Evolutionary conservation across 1,140 invertebrate species (phyloP), one percentile per base, ranked within the genome.

Genomic region (Cecropterus lyciades): DNA sequence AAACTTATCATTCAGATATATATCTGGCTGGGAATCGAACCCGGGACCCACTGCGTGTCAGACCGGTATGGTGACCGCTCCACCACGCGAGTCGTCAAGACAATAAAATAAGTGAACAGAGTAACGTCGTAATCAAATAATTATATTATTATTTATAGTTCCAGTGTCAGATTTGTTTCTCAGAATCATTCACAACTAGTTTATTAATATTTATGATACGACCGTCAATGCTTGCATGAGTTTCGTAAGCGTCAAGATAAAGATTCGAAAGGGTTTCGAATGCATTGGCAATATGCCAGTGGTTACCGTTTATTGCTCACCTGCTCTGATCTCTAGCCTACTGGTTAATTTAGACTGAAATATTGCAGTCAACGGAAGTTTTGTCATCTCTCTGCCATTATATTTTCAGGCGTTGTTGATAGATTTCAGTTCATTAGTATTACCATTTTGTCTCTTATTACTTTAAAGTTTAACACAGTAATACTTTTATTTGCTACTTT

Each of bases 151-250:
- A 24, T 33, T 33, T 33, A 33, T 33, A 33, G 9, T 7, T 33
- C 3, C 30, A 33, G 30, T 33, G 30, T 33, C 30, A 33, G 30
- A 33, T 33, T 33, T 60, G 27, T 49, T 30, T 16, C 24, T 48
- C 43, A 51, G 42, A 46, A 59, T 59, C 56, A 33, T 60, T 60
- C 57, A 60, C 57, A 37, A 60, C 45, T 60, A 16, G 45, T 33
- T 60, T 60, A 60, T 60, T 60, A 60, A 60, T 33, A 60, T 60
- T 60, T 49, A 49, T 60, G 57, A 60, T 49, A 60, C 57, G 30
- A 37, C 30, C 14, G 42, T 27, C 56, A 49, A 16, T n/a, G 57
- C 11, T 20, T 60, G 57, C 46, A 49, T 49, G 57, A 27, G 16
- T 60, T 60, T 60, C 57, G 57, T 17, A 48, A 60, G 45, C 42